Evolutionary conservation across 2,888 invertebrate species (phyloP).

Genomic region (Atethmia centrago): DNA sequence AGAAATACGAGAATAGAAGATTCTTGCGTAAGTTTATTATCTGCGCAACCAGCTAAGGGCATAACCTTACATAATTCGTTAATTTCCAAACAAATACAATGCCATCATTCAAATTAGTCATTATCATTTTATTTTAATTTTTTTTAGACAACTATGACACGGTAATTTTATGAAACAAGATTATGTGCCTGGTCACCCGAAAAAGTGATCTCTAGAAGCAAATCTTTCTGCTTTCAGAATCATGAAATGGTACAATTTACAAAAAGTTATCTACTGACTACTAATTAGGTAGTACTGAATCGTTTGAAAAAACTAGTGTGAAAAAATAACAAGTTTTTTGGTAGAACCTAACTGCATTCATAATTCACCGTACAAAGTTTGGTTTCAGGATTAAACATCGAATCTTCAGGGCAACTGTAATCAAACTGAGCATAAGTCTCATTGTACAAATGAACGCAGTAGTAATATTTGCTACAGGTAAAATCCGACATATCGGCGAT

Average conservation of each 20-base stretch:
- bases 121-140: neutral
- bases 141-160: neutral
- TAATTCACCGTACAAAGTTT: conserved; percentile 27
- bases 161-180: neutral
- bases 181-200: neutral
- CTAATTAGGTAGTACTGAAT: neutral
- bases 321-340: too few species aligned
- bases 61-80: neutral
- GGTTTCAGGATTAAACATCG: conserved; percentile 23
- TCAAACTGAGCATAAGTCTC: conserved; percentile 24
- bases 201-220: too few species aligned
- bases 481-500: conserved; percentile 18
- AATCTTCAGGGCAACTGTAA: conserved; percentile 26
- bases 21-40: neutral
- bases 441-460: conserved; percentile 34
- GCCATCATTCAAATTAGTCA: neutral
- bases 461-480: conserved; percentile 29
- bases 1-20: neutral
- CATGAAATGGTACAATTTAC: neutral
- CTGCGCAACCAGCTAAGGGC: neutral
- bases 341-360: conserved; percentile 17
- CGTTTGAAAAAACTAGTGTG: neutral
- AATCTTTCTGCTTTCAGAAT: neutral
- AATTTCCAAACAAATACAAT: neutral
- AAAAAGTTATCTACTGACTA: neutral